These are phyloP conservation scores for Lampropteryx suffumata DNA, from an alignment of 2,888 invertebrate genomes.

Conservation along the genomic window DNA sequence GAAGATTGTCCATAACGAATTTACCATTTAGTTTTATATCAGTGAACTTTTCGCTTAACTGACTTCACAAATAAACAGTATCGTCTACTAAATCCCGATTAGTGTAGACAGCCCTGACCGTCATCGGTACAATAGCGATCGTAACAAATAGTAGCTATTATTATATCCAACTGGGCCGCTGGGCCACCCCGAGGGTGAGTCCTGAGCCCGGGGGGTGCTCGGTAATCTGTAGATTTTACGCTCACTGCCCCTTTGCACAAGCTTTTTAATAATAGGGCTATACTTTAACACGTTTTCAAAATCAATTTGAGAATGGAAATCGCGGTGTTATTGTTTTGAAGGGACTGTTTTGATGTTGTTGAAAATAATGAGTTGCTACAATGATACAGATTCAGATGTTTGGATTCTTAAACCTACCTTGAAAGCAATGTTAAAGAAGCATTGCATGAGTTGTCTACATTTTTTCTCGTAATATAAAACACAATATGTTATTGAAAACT, in stretches of 20 bases:
- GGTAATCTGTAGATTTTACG: conserved; percentile 82
- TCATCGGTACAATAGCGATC: conserved; percentile 68
- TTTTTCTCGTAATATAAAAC: too few species aligned
- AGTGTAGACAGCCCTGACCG: conserved; percentile 67
- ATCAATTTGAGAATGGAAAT: conserved; percentile 41
- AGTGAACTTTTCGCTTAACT: conserved; percentile 35
- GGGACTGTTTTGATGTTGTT: conserved; percentile 32
- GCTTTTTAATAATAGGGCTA: conserved; percentile 72
- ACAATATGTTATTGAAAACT: conserved; percentile 1
- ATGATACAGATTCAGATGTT: background rate
- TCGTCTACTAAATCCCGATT: conserved; percentile 37
- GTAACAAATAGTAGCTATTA: conserved; percentile 75
- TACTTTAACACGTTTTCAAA: conserved; percentile 72
- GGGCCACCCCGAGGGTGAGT: conserved; percentile 52
- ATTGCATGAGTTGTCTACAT: too few species aligned
- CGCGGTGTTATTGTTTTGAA: conserved; percentile 36
- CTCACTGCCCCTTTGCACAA: conserved; percentile 64
- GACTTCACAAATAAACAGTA: conserved; percentile 33
- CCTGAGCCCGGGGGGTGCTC: conserved; percentile 52
- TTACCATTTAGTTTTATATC: conserved; percentile 2
- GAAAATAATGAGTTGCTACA: conserved; percentile 16
- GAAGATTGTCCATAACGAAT: too few species aligned
- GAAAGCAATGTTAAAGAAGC: too few species aligned
- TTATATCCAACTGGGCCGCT: conserved; percentile 56
- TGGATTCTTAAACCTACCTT: too few species aligned